A percentile compares a stretch with the other conserved stretches of the same genome.
phyloP scores from a whole-genome alignment of 1,140 invertebrate genomes.

The Trypoxylus dichotomus region DNA sequence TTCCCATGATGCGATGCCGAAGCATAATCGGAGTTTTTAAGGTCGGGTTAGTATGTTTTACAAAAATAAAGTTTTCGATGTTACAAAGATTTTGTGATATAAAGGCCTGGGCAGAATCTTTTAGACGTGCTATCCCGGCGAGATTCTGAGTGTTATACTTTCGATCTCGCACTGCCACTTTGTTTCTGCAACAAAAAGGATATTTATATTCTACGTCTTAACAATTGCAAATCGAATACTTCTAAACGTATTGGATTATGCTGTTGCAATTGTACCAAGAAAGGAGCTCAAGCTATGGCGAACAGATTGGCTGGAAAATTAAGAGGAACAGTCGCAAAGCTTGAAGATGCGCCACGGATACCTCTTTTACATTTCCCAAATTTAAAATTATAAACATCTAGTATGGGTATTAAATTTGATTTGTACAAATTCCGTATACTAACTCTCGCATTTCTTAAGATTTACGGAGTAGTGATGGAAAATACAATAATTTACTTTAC shows the following conservation, averaged over 20 bases:
- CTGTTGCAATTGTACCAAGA: not conserved
- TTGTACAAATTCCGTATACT: not conserved
- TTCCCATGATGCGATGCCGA: constrained; percentile 53
- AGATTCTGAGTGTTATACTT: not conserved
- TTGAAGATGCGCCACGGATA: not conserved
- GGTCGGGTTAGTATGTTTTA: not conserved
- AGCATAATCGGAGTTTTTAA: constrained; percentile 15
- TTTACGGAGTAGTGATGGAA: too few relatives aligned
- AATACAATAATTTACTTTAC: too few relatives aligned
- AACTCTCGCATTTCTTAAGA: not conserved
- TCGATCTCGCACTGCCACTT: constrained; percentile 20
- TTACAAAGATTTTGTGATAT: not conserved
- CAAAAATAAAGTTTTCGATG: not conserved
- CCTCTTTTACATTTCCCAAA: too few relatives aligned
- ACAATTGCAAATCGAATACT: not conserved
- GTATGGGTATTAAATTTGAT: constrained; percentile 2
- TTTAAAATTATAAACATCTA: not conserved
- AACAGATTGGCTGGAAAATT: not conserved
- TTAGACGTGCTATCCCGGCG: not conserved
- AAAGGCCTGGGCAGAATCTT: not conserved
- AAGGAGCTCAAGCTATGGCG: not conserved
- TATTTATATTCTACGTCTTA: not conserved
- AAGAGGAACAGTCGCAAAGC: not conserved
- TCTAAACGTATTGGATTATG: not conserved
- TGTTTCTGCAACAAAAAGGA: not conserved